phyloP scores from a whole-genome alignment of 2,113 vertebrate genomes.

The Saguinus imperator region DNA sequence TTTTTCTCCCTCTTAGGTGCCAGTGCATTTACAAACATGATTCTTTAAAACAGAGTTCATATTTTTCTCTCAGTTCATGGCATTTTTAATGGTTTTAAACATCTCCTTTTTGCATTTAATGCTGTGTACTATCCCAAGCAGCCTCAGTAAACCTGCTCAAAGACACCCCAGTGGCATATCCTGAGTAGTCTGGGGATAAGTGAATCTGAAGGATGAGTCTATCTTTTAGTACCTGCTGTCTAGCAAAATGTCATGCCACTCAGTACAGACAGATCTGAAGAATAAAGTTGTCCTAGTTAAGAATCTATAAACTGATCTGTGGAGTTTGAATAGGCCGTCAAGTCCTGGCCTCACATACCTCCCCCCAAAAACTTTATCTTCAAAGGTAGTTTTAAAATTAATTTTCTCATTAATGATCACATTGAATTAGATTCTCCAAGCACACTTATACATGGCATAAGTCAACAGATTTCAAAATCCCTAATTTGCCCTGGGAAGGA shows the following conservation, averaged over 20 bases:
- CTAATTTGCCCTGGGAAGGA: not conserved
- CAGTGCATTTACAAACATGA: slow-evolving; percentile 34
- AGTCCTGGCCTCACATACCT: not conserved
- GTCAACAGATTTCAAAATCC: not conserved
- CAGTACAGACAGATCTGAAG: not conserved
- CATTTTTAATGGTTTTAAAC: slow-evolving; percentile 25
- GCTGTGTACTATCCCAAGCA: not conserved
- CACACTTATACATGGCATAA: not conserved
- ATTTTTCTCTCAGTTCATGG: slow-evolving; percentile 27
- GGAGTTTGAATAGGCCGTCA: not conserved
- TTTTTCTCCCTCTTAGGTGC: not conserved
- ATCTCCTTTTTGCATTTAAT: slow-evolving; percentile 37
- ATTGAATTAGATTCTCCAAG: not conserved
- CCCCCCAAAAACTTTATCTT: not conserved
- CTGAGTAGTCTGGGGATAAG: not conserved
- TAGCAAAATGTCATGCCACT: slow-evolving; percentile 28
- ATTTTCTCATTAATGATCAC: not conserved
- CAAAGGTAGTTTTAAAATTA: not conserved
- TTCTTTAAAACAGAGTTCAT: not conserved
- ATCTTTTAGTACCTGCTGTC: slow-evolving; percentile 28
- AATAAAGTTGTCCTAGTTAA: not conserved
- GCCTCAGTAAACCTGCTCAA: not conserved
- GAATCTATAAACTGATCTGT: not conserved
- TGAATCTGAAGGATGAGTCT: slow-evolving; percentile 17
- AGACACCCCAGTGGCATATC: not conserved